Conservation (phyloP, 2,888 invertebrate genomes). For the Andrena chrysosceles region DNA sequence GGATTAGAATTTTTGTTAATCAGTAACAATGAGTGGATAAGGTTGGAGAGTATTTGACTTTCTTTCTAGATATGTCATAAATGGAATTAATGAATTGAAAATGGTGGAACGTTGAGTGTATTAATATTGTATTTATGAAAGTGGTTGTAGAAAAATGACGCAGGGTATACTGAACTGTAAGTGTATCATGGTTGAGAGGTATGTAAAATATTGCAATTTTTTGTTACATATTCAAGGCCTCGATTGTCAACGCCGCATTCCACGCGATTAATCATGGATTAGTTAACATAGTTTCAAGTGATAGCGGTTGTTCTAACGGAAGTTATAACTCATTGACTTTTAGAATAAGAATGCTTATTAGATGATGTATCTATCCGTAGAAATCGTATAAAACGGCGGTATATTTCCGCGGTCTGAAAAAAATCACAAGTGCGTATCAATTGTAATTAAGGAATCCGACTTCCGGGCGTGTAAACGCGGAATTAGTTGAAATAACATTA, state of each 20-base stretch:
- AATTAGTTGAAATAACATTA: neutral
- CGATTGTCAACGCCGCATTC: constrained; percentile 1
- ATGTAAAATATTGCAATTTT: neutral
- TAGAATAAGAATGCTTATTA: constrained; percentile 1
- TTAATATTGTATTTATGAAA: neutral
- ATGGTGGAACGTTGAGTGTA: too few species aligned
- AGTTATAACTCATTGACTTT: neutral
- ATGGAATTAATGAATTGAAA: too few species aligned
- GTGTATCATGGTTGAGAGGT: neutral
- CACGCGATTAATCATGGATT: constrained; percentile 6
- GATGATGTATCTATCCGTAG: constrained; percentile 1
- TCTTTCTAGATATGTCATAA: too few species aligned
- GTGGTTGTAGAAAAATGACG: neutral
- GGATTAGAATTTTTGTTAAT: too few species aligned
- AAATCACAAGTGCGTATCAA: constrained; percentile 13
- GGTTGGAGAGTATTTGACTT: too few species aligned
- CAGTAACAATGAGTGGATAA: too few species aligned
- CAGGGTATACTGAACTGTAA: neutral
- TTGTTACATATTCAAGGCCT: constrained; percentile 7
- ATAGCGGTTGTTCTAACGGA: neutral
- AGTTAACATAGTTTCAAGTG: neutral
- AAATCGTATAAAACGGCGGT: neutral
- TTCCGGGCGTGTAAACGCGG: constrained; percentile 11
- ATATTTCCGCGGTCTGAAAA: constrained; percentile 6
- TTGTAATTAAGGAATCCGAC: constrained; percentile 25